Conservation (phyloP, 2,113 vertebrate species). For the Mugil cephalus region DNA sequence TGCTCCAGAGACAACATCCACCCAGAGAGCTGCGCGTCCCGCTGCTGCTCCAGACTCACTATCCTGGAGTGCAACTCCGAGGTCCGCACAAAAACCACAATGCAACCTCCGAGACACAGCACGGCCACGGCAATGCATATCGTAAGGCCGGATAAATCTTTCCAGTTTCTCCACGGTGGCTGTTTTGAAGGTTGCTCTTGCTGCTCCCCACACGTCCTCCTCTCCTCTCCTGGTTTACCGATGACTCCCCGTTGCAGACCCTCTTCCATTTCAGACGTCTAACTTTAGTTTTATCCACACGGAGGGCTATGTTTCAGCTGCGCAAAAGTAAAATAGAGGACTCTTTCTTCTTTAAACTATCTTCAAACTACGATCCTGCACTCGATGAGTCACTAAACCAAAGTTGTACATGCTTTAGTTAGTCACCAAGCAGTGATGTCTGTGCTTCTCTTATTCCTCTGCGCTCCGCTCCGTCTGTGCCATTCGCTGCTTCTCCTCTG, state of each 20-base stretch:
- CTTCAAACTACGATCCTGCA: conserved; percentile 4
- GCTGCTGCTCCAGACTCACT: conserved; percentile 78
- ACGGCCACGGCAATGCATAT: conserved; percentile 66
- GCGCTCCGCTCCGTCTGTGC: conserved; percentile 46
- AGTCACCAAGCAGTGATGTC: conserved; percentile 38
- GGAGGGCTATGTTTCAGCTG: conserved; percentile 44
- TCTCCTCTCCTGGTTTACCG: conserved; percentile 25
- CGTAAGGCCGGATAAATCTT: conserved; percentile 44
- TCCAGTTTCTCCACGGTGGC: conserved; percentile 59
- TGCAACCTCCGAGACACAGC: conserved; percentile 80
- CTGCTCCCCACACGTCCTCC: conserved; percentile 54
- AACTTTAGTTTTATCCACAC: conserved; percentile 28
- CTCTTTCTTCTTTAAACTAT: conserved; percentile 4
- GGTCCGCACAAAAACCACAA: conserved; percentile 72
- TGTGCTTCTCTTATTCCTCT: conserved; percentile 38
- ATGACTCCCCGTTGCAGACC: conserved; percentile 56
- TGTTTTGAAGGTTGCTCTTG: conserved; percentile 60
- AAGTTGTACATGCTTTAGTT: conserved; percentile 34
- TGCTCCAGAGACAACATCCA: conserved; percentile 82
- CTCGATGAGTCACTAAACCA: conserved; percentile 23
- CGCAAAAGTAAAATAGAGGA: neutral
- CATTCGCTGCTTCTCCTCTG: conserved; percentile 48
- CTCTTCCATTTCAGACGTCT: conserved; percentile 70
- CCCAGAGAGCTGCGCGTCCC: conserved; percentile 67
- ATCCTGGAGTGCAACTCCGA: conserved; percentile 81